Evolutionary conservation across 2,113 vertebrate species (phyloP).

Genomic region (Mixornis gularis): DNA sequence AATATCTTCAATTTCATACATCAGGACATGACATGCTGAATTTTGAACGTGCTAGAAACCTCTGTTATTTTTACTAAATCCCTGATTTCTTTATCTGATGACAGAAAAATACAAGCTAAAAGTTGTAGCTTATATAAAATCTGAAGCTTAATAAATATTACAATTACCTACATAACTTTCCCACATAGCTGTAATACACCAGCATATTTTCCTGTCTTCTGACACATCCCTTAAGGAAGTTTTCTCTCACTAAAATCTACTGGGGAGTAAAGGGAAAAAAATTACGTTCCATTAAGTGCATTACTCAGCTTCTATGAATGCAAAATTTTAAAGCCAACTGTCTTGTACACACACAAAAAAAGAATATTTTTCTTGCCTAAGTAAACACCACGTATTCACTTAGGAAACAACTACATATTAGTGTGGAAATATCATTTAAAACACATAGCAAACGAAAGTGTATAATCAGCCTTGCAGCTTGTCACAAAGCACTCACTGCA

Average conservation of each 20-base stretch:
- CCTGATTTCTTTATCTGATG: background rate
- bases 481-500: conserved; percentile 31
- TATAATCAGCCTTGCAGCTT: conserved; percentile 4
- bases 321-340: background rate
- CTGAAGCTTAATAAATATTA: background rate
- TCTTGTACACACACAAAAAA: background rate
- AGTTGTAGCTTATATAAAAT: background rate
- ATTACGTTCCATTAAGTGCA: background rate
- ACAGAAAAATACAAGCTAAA: background rate
- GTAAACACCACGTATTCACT: background rate
- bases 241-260: background rate
- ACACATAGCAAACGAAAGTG: background rate
- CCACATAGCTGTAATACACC: background rate
- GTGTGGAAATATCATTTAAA: background rate
- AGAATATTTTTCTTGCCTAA: background rate
- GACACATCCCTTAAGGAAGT: background rate
- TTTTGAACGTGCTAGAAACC: background rate
- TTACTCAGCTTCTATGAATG: background rate
- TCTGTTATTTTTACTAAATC: background rate
- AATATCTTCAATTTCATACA: background rate
- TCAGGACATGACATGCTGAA: background rate
- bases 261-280: background rate
- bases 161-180: background rate
- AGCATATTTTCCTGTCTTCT: background rate
- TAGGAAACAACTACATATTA: background rate